A percentile compares a stretch with the other conserved stretches of the same genome.
Evolutionary conservation across 2,888 invertebrate species (phyloP).

Genomic region (Unio pictorum): DNA sequence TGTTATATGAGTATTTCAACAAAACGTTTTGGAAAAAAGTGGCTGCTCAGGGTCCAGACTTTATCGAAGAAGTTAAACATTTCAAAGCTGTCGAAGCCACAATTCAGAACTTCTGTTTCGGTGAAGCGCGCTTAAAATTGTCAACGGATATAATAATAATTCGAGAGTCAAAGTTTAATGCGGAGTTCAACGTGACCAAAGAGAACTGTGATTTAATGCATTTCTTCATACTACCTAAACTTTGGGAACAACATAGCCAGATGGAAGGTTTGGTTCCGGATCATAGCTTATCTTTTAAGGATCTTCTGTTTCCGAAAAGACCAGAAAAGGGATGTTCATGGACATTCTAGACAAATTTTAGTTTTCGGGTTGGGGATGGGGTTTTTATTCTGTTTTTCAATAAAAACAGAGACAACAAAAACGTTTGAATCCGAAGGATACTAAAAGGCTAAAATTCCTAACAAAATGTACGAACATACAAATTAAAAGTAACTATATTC

Average conservation of each 20-base stretch:
- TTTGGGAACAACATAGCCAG: conserved; percentile 41
- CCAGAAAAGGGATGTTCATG: too few relatives aligned
- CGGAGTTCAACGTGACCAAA: conserved; percentile 34
- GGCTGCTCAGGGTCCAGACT: conserved; percentile 40
- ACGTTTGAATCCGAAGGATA: too few relatives aligned
- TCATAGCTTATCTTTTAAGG: too few relatives aligned
- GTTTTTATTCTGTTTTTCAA: too few relatives aligned
- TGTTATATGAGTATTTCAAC: conserved; percentile 64
- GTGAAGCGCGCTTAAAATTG: conserved; percentile 20
- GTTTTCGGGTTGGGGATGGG: too few relatives aligned
- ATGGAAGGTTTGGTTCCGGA: conserved; percentile 25
- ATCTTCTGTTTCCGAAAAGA: too few relatives aligned
- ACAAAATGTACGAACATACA: too few relatives aligned
- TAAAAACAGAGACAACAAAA: too few relatives aligned
- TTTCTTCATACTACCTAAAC: conserved; percentile 34
- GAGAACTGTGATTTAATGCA: conserved; percentile 45
- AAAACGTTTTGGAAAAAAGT: conserved; percentile 61
- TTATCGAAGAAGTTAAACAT: conserved; percentile 51
- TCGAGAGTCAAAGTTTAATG: conserved; percentile 35
- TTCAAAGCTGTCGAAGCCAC: conserved; percentile 38
- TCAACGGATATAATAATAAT: conserved; percentile 20
- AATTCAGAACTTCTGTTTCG: conserved; percentile 40
- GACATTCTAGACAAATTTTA: too few relatives aligned
- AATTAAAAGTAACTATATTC: too few relatives aligned
- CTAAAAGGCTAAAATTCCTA: too few relatives aligned